Evolutionary conservation across 1,140 invertebrate genomes (phyloP), one percentile per base, ranked within the genome.

Genomic region (Trichoplusia ni): DNA sequence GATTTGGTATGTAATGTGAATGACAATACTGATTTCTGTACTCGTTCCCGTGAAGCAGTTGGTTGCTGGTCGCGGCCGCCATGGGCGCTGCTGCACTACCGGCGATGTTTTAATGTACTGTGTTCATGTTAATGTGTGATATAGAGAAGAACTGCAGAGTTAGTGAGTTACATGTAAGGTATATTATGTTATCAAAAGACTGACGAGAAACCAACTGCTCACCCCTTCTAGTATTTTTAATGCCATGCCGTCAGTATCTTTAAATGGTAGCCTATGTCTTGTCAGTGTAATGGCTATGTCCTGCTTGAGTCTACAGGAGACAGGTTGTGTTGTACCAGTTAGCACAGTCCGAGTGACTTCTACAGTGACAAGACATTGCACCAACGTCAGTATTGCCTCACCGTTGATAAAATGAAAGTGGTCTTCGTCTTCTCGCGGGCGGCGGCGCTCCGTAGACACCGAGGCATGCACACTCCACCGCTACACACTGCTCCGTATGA

Each of bases 381-480:
- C 4, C 29, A 31, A 11, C 11, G 21, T 46, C 77, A 82, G 79
- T 81, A 84, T 82, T 81, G 75, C 65, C 80, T 80, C 73, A 71
- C 75, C 70, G 61, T 62, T 49, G 46, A 68, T 33, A 59, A 63
- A 62, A 47, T 44, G 67, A 67, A 69, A 37, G 60, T 71, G 18
- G 42, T 83, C 75, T 77, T 79, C 71, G 62, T 81, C 78, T 77
- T 79, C 75, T 60, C 44, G 49, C 65, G 42, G 46, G 62, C 49
- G 62, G 66, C 47, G 44, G 44, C 31, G 49, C 71, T 67, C 59
- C 46, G 74, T 27, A 42, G 63, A 67, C 72, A 61, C 64, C 67
- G 53, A 60, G 42, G 63, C 82, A 86, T 86, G 84, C 84, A 86
- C 77, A 73, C 73, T 69, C 70, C 77, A 67, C 69, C 69, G 73